Base-by-base conservation (phyloP, 2,888 invertebrate species). In the Pseudanteris insignis region DNA sequence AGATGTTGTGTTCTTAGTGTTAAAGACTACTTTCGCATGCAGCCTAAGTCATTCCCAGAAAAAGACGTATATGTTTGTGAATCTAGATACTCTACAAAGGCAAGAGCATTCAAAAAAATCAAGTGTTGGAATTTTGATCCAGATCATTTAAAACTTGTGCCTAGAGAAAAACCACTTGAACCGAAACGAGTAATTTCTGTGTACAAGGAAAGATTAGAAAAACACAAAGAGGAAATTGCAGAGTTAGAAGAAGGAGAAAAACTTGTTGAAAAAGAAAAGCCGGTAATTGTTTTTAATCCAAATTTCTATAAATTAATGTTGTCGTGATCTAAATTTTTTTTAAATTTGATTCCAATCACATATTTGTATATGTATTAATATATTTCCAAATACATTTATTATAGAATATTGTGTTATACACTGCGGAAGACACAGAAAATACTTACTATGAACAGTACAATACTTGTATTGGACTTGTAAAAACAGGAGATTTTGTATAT, bases 31-130 rank as follows among this genome's bases (percentile, higher is more conserved):
- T 93, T 96, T 78, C 91, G 92, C 76, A 88, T 86, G 78, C 87
- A 86, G 65, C 96, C 97, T 0, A 91, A 92, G 84, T 88, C 90
- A 11, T 91, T 92, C 73, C 85, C 88, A 0, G 94, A 96, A 63
- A 93, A 94, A 74, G 96, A 99, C 81, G 90, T 98, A 1, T 99
- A 91, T 75, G 96, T 98, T 0, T 98, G 98, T 79, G 98, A 99
- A 81, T 96, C 94, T 10, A 86, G 96, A 2, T 99, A 99, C 81
- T 91, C 89, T 67, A 89, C 92, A 0, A 89, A 88, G 70, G 87
- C 88, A 25, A 86, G 94, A 60, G 88, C 89, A 70, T 98, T 98
- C 81, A 95, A 95, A 81, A 97, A 97, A 81, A 94, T 98, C 55
- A 94, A 93, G 81, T 86, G 86, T 63, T 90, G 87, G 90, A 86